Percentiles rank a stretch among this genome's conserved stretches.
These are phyloP conservation scores for Chionomys nivalis DNA, from an alignment of 2,113 vertebrate species.

Conservation along the genomic window DNA sequence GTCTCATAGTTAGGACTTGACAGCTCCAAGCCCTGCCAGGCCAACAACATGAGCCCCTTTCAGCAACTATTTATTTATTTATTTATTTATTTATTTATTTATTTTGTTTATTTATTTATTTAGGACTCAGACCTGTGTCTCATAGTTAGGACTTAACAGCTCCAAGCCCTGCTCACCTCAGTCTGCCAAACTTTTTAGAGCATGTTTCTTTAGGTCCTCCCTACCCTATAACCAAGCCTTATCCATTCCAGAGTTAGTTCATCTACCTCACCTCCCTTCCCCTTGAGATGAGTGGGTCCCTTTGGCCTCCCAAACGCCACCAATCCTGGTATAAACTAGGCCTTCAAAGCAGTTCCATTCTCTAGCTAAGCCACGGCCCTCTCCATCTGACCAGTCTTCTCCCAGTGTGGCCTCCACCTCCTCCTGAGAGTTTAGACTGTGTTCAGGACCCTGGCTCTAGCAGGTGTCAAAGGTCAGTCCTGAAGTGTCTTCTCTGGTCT, in stretches of 20 bases:
- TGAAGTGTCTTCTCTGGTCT: constrained; percentile 25
- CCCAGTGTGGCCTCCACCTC: background rate
- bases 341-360: background rate
- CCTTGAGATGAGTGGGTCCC: background rate
- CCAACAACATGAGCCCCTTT: background rate
- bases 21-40: too few species aligned
- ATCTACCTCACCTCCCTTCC: background rate
- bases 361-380: background rate
- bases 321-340: background rate
- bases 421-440: background rate
- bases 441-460: background rate
- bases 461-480: background rate
- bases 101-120: too few species aligned
- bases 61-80: too few species aligned
- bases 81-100: too few species aligned
- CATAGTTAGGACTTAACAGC: background rate
- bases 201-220: background rate
- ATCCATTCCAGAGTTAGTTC: background rate
- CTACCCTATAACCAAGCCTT: background rate
- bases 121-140: background rate
- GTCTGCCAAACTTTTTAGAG: background rate
- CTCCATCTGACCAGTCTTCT: background rate
- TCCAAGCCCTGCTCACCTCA: background rate
- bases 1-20: too few species aligned
- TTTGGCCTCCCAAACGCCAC: background rate